phyloP scores from a whole-genome alignment of 2,113 vertebrate genomes.

The Paramisgurnus dabryanus region DNA sequence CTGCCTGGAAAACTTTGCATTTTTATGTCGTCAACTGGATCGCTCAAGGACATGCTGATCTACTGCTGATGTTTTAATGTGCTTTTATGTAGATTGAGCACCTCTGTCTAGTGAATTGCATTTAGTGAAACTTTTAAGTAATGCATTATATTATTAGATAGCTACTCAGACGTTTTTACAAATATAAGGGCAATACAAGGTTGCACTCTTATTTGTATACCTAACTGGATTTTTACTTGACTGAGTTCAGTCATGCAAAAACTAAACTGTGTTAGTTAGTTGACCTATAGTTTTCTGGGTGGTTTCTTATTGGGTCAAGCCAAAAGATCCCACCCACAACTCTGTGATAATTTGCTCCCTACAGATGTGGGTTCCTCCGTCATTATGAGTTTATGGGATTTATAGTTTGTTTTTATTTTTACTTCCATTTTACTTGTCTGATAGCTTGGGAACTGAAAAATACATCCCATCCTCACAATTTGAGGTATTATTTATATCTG shows the following conservation, averaged over 20 bases:
- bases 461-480: too few relatives aligned
- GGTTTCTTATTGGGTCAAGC: neutral
- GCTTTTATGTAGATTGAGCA: neutral
- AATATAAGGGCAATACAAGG: neutral
- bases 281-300: neutral
- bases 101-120: neutral
- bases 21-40: neutral
- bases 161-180: neutral
- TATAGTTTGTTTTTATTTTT: too few relatives aligned
- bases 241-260: too few relatives aligned
- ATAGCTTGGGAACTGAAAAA: too few relatives aligned
- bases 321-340: neutral
- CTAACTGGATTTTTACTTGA: neutral
- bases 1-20: neutral
- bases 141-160: neutral
- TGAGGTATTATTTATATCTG: too few relatives aligned
- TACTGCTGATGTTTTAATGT: neutral
- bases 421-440: too few relatives aligned
- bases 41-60: constrained; percentile 6
- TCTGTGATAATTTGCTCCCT: neutral
- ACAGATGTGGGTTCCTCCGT: neutral
- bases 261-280: neutral
- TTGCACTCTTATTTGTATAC: neutral
- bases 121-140: neutral
- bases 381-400: too few relatives aligned